Evolutionary conservation across 1,140 invertebrate species (phyloP).

Genomic region (Ips typographus): DNA sequence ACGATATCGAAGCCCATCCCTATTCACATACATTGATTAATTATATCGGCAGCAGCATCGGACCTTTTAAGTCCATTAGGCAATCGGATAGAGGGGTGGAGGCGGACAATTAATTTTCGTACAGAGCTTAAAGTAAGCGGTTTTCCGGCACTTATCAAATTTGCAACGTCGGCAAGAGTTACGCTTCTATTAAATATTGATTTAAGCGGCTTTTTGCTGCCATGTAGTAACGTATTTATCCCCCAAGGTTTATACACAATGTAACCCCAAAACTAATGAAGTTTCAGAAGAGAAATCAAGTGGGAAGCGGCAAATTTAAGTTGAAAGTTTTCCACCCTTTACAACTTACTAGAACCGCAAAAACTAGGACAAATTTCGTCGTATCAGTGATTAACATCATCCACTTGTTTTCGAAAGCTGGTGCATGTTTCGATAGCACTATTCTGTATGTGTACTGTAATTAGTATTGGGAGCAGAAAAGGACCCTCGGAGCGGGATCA

Average conservation of each 20-base stretch:
- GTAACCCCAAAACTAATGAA: no score
- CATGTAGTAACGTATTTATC: background rate
- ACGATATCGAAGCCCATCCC: background rate
- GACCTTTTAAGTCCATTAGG: conserved; percentile 32
- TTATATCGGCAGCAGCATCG: conserved; percentile 23
- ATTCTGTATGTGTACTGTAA: no score
- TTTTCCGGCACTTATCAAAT: conserved; percentile 24
- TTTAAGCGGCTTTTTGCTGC: background rate
- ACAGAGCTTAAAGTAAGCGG: conserved; percentile 17
- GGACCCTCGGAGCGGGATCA: no score
- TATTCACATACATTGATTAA: conserved; percentile 25
- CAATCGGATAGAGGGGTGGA: conserved; percentile 8
- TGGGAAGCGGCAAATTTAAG: no score
- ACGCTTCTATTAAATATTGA: conserved; percentile 30
- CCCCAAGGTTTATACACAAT: background rate
- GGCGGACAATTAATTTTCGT: conserved; percentile 29
- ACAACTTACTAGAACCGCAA: no score
- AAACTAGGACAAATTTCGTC: no score
- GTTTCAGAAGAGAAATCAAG: no score
- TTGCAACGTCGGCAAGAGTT: conserved; percentile 21
- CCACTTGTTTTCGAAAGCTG: no score
- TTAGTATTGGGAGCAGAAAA: no score
- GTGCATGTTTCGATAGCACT: no score
- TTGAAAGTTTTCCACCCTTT: no score
- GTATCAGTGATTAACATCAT: no score